A percentile compares a stretch with the other conserved stretches of the same genome.
phyloP scores from a whole-genome alignment of 2,113 vertebrate genomes.

The Chamaetylas fuelleborni region DNA sequence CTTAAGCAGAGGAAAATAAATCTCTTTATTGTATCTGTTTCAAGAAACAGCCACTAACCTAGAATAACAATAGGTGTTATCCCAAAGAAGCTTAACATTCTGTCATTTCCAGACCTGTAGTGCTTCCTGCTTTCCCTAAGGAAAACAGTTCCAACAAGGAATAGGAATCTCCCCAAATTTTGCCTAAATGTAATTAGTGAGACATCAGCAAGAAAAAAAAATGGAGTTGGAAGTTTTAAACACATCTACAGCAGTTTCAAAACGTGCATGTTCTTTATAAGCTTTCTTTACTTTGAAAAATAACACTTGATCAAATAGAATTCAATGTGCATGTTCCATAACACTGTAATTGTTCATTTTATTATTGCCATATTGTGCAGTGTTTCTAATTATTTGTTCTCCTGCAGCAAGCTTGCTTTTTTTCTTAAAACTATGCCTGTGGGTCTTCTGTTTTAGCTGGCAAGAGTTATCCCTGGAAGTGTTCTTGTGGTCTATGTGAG shows the following conservation, averaged over 20 bases:
- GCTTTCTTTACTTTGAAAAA: background rate
- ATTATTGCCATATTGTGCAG: background rate
- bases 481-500: background rate
- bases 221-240: background rate
- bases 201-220: background rate
- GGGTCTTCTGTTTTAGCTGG: background rate
- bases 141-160: background rate
- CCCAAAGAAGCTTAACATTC: constrained; percentile 18
- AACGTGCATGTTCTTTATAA: background rate
- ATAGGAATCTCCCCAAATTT: background rate
- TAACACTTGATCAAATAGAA: background rate
- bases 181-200: constrained; percentile 1
- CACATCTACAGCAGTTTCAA: background rate
- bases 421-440: background rate
- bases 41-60: constrained; percentile 48
- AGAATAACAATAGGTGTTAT: constrained; percentile 48
- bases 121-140: background rate
- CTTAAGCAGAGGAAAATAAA: constrained; percentile 49
- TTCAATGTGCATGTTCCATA: background rate
- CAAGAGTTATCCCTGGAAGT: background rate
- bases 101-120: constrained; percentile 32
- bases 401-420: background rate
- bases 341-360: background rate
- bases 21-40: constrained; percentile 41
- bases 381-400: background rate